Percentiles rank a stretch among this genome's conserved stretches.
Evolutionary conservation across 2,113 vertebrate species (phyloP).

Genomic region (Ranitomeya imitator): DNA sequence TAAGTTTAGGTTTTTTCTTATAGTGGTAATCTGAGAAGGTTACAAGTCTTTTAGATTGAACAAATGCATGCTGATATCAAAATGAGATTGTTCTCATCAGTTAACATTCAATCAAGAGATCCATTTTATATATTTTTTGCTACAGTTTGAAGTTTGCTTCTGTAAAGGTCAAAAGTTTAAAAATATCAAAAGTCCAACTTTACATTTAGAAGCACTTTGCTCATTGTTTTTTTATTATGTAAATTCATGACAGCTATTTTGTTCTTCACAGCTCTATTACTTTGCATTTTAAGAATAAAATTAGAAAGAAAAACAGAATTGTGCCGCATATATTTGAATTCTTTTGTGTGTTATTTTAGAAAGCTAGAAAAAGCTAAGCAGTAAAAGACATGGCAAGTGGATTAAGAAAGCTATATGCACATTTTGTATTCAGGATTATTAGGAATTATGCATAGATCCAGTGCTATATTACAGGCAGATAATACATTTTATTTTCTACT

Average conservation of each 20-base stretch:
- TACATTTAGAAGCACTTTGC: constrained; percentile 27
- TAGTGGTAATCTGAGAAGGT: background rate
- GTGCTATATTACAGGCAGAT: constrained; percentile 66
- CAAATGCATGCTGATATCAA: background rate
- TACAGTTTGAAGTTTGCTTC: constrained; percentile 12
- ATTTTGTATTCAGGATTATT: constrained; percentile 65
- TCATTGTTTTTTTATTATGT: constrained; percentile 39
- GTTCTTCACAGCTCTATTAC: constrained; percentile 38
- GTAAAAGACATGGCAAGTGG: constrained; percentile 54
- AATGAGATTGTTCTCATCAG: background rate
- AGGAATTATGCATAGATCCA: constrained; percentile 66
- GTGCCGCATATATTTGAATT: constrained; percentile 47
- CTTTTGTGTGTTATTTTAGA: constrained; percentile 45
- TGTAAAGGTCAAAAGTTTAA: constrained; percentile 29
- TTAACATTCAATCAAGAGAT: background rate
- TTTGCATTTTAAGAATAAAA: constrained; percentile 38
- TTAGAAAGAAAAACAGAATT: constrained; percentile 42
- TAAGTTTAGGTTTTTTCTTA: background rate
- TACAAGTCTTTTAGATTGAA: background rate
- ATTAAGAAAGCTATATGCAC: constrained; percentile 63
- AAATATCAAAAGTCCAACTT: constrained; percentile 34
- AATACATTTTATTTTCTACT: constrained; percentile 65
- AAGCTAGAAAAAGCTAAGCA: constrained; percentile 43
- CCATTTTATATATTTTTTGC: background rate
- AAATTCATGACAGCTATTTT: constrained; percentile 34